Conservation (phyloP, 1,140 invertebrate genomes). For the Dendrolimus kikuchii region DNA sequence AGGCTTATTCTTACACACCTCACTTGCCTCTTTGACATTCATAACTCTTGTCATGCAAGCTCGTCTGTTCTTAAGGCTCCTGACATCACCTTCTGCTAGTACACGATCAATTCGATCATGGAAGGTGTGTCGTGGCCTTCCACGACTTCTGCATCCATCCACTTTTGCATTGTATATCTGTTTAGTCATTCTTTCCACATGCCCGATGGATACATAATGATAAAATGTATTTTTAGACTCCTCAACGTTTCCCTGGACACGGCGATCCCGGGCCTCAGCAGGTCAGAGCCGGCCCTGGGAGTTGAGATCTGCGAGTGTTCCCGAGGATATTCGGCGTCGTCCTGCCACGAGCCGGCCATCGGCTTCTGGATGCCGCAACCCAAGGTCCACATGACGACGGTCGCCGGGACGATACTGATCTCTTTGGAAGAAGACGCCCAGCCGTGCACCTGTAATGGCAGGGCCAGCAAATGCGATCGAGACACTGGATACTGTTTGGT, state of each 20-base stretch:
- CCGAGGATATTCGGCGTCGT: constrained; percentile 82
- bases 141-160: too few species aligned
- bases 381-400: constrained; percentile 28
- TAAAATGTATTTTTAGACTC: constrained; percentile 67
- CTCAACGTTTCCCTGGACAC: constrained; percentile 87
- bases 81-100: too few species aligned
- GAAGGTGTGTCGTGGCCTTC: too few species aligned
- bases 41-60: too few species aligned
- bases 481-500: constrained; percentile 91
- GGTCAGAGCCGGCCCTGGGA: constrained; percentile 80
- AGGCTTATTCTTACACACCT: too few species aligned
- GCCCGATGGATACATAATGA: too few species aligned
- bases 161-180: too few species aligned
- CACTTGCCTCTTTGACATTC: too few species aligned
- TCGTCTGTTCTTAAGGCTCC: too few species aligned
- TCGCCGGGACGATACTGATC: constrained; percentile 76
- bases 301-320: constrained; percentile 94
- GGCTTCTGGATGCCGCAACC: constrained; percentile 80
- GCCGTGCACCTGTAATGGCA: constrained; percentile 87
- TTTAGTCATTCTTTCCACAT: too few species aligned
- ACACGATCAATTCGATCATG: too few species aligned
- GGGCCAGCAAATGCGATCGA: constrained; percentile 85
- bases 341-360: constrained; percentile 89
- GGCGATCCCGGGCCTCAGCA: constrained; percentile 77
- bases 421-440: constrained; percentile 85